Evolutionary conservation across 2,888 invertebrate species (phyloP), one percentile per base, ranked within the genome.

Genomic region (Steinernema scapterisci): DNA sequence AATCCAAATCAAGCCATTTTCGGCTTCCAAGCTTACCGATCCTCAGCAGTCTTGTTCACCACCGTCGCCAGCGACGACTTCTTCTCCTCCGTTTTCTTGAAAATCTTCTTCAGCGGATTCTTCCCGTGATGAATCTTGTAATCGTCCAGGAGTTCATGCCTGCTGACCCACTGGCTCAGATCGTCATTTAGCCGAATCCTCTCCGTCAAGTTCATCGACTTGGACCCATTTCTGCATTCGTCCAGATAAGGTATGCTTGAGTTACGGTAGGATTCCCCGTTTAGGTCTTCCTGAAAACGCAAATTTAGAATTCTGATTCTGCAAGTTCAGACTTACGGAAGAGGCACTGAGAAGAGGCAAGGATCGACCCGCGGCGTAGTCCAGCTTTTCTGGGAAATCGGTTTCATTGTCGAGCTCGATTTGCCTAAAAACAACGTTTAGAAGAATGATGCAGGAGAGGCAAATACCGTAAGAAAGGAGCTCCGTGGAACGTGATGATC

Each of bases 31-130:
- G 9, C 21, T n/a, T 23, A 52, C 52, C 52, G 16, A 1, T 52
- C 23, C 23, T 52, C 31, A n/a, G 21, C 31, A 3, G 63, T 63
- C 7, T 63, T 11, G 31, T 63, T 63, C 2, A 63, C 63, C 16
- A 63, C 31, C 25, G 63, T 63, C 16, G 25, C 27, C 31, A 63
- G 63, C 16, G 63, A 63, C 5, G 63, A 27, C 38, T 31, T 63
- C 31, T 63, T 63, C 63, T 63, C 16, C 27, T 63, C 63, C 7
- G 9, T 27, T 27, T 54, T 54, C 16, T 63, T 63, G 63, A 16
- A 63, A 16, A 63, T 63, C 25, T 63, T 63, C 63, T 63, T 63
- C 31, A 63, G 63, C 31, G 63, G 63, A 63, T 63, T 63, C 31
- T 63, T 63, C 16, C 63, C 25, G 16, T 31, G 63, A 31, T 63